Base-by-base conservation (phyloP, 1,140 invertebrate genomes). In the Grapholita molesta region DNA sequence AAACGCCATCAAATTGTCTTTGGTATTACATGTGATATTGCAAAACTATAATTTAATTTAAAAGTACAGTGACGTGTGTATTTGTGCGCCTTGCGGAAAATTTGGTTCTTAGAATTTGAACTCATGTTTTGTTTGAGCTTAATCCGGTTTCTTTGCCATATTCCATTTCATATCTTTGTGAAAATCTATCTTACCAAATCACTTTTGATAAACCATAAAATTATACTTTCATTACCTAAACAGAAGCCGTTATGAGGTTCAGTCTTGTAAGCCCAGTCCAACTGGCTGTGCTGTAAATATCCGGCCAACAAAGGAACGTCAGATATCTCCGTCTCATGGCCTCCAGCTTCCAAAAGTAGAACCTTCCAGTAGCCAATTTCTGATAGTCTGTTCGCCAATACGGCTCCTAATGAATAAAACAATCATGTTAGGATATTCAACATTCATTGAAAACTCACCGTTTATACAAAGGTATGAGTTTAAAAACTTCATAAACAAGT, bases 251-350 rank as follows among this genome's bases (percentile, higher is more conserved):
- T 95, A 84, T 97, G 96, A 0, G 97, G 96, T 84, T 98, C 97
- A 2, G 97, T 98, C 85, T 97, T 97, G 83, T 98, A 98, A 79
- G 96, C 94, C 98, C 98, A 99, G 83, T 99, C 97, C 9, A 98
- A 88, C 82, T 97, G 95, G 68, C 96, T 97, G 6, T 97, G 92
- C 83, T 98, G 97, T 5, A 98, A 87, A 79, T 97, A 98, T 0
- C 96, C 97, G 0, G 97, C 97, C 71, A 98, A 93, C 0, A 97
- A 88, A 1, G 97, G 97, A 0, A 98, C 96, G 77, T 97, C 96
- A 0, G 96, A 97, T 72, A 98, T 95, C 82, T 97, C 96, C 0
- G 96, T 97, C 88, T 99, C 98, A 88, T 98, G 96, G 3, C 96
- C 96, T 0, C 98, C 98, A 2, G 97, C 97, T 93, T 99, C 98